Base-by-base conservation (phyloP, 2,797 vertebrate species). In the Vireo griseus region DNA sequence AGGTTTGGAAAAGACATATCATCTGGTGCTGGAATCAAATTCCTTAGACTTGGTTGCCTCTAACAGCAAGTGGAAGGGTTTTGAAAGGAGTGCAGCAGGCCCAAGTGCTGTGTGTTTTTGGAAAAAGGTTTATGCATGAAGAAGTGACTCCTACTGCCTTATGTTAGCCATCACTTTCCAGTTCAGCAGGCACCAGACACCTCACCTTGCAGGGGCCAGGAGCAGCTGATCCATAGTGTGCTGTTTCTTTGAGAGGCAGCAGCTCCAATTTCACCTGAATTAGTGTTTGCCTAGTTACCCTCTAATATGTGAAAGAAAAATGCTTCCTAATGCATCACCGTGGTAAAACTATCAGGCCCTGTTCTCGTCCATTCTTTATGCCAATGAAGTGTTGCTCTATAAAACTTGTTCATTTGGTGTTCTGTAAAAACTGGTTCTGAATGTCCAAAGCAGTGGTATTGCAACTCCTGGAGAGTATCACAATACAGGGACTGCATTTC, bases 201-300 rank as follows among this genome's bases (percentile, higher is more conserved):
- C 39, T 61, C 75, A 39, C 80, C 65, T 65, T 31, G 44, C 66
- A 40, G 72, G 44, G 67, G 6, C 52, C 63, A 51, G 59, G 52
- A 3, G 0, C 44, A 68, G 66, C 72, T 76, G 26, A 75, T 75
- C 6, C 0, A 0, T 31, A 44, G 31, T 7, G 0, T 40, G 68
- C 62, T 72, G 33, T 42, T 79, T 51, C 52, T 55, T 67, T 59
- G 72, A 63, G 75, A 86, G 48, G 58, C 45, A 72, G 58, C 58
- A 83, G 66, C 68, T 86, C 66, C 50, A n/a, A 8, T 66, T 86
- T 77, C 84, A 76, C 25, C 54, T 75, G 47, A 66, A 54, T 77
- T 81, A 35, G 37, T 73, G 67, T 65, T 83, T 77, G 26, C 52
- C 33, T 24, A 8, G 42, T 85, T 89, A 20, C 28, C 44, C 29